Evolutionary conservation across 1,140 invertebrate genomes (phyloP).

Genomic region (Calliopsis andreniformis): DNA sequence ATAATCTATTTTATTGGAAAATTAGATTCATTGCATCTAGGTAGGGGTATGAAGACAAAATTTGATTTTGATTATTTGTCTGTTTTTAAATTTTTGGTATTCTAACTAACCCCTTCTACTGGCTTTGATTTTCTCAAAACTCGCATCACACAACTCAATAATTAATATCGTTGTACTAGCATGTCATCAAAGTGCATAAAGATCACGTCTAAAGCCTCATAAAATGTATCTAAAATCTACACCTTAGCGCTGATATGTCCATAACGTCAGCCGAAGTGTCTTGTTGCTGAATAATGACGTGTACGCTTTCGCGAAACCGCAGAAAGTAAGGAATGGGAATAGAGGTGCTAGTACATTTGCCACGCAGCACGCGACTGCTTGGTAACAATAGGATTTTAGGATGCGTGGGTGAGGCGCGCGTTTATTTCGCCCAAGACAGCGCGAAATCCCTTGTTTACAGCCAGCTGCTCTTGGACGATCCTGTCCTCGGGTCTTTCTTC

Average conservation of each 20-base stretch:
- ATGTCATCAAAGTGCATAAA: too few relatives aligned
- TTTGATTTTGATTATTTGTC: too few relatives aligned
- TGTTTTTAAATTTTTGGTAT: too few relatives aligned
- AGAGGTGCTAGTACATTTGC: slow-evolving; percentile 60
- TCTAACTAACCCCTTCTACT: too few relatives aligned
- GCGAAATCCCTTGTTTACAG: slow-evolving; percentile 68
- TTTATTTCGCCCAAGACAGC: slow-evolving; percentile 64
- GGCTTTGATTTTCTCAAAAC: too few relatives aligned
- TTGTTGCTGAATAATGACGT: background rate
- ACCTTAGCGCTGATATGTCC: background rate
- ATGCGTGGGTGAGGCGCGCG: slow-evolving; percentile 58
- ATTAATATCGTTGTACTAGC: too few relatives aligned
- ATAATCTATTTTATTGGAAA: too few relatives aligned
- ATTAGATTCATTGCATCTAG: too few relatives aligned
- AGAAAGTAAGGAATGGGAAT: slow-evolving; percentile 49
- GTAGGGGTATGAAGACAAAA: too few relatives aligned
- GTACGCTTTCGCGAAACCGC: background rate
- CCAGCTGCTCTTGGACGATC: slow-evolving; percentile 48
- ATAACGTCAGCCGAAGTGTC: background rate
- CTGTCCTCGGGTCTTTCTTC: slow-evolving; percentile 33
- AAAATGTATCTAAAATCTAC: too few relatives aligned
- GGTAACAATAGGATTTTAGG: slow-evolving; percentile 61
- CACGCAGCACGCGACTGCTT: slow-evolving; percentile 63
- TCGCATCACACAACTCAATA: too few relatives aligned
- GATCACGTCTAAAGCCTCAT: too few relatives aligned